These are phyloP conservation scores for Labeo catla DNA, from an alignment of 2,113 vertebrate species.

Conservation along the genomic window DNA sequence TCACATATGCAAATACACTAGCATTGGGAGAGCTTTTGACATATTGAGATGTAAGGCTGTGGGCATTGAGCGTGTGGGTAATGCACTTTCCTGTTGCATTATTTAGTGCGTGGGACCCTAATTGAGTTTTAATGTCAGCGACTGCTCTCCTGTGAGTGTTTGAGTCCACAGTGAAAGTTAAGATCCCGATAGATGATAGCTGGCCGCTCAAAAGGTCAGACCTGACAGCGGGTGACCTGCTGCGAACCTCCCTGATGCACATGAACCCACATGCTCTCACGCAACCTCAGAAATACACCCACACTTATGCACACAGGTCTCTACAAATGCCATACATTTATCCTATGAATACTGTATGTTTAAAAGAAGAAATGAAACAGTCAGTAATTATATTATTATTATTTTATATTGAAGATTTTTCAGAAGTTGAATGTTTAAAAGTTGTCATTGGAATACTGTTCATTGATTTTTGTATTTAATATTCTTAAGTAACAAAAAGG, in stretches of 20 bases:
- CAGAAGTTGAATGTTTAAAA: not conserved
- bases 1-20: constrained; percentile 28
- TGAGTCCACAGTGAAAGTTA: constrained; percentile 71
- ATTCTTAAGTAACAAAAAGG: not conserved
- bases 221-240: constrained; percentile 59
- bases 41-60: constrained; percentile 71
- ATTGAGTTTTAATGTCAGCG: constrained; percentile 82
- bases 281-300: not conserved
- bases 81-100: constrained; percentile 79
- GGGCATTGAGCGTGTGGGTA: constrained; percentile 68
- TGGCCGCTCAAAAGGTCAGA: constrained; percentile 74
- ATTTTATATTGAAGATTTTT: not conserved
- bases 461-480: too few species aligned
- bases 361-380: not conserved
- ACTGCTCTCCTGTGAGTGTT: constrained; percentile 70
- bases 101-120: constrained; percentile 77
- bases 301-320: not conserved
- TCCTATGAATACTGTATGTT: not conserved
- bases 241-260: constrained; percentile 43
- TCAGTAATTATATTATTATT: not conserved
- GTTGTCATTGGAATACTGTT: too few species aligned
- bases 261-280: constrained; percentile 12
- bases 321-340: not conserved
- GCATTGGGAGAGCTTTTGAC: constrained; percentile 61
- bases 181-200: constrained; percentile 76